Conservation (phyloP, 2,113 vertebrate genomes). For the Oenanthe oenanthe region DNA sequence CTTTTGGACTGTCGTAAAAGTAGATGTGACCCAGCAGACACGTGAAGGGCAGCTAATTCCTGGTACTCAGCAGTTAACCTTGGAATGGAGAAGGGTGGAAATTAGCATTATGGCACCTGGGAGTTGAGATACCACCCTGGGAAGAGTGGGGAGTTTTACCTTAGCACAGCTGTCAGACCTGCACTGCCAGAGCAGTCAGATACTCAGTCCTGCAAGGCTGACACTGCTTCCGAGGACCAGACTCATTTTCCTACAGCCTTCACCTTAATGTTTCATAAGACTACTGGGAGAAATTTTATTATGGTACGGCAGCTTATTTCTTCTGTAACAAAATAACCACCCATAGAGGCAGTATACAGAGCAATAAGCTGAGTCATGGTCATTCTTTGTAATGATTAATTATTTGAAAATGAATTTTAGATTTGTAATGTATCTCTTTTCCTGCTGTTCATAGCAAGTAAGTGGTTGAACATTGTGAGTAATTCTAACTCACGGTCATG, state of each 20-base stretch:
- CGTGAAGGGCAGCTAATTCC: not conserved
- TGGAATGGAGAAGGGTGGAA: not conserved
- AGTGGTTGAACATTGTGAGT: constrained; percentile 43
- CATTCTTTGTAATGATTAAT: constrained; percentile 63
- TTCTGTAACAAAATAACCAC: constrained; percentile 28
- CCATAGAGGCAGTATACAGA: constrained; percentile 3
- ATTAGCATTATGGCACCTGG: not conserved
- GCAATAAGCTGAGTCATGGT: constrained; percentile 57
- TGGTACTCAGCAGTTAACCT: not conserved
- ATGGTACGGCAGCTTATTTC: constrained; percentile 1
- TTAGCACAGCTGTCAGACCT: not conserved
- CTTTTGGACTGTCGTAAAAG: not conserved
- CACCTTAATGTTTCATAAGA: not conserved
- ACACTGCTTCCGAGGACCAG: not conserved
- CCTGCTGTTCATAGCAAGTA: constrained; percentile 48
- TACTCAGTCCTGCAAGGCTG: not conserved
- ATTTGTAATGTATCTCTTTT: constrained; percentile 37
- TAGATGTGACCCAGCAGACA: not conserved
- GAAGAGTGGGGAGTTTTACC: not conserved
- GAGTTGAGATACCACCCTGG: not conserved
- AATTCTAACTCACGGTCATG: constrained; percentile 32
- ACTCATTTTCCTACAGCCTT: constrained; percentile 21
- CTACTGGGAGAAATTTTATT: not conserved
- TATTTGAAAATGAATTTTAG: constrained; percentile 58
- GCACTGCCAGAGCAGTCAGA: not conserved